Percentiles rank a stretch among this genome's conserved stretches.
phyloP scores from a whole-genome alignment of 2,113 vertebrate species.

The Bathybates hornii region DNA sequence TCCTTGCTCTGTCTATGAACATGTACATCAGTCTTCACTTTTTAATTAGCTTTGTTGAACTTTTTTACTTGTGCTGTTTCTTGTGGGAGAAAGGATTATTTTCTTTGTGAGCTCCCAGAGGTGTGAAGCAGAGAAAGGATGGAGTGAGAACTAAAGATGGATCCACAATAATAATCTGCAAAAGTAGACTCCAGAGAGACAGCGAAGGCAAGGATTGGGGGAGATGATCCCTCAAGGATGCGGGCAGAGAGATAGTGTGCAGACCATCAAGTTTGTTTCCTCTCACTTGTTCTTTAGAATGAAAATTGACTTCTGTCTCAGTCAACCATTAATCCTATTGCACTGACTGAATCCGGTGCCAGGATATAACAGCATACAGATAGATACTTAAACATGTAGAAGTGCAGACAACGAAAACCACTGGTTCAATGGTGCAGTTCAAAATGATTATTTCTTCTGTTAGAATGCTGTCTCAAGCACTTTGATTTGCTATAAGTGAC shows the following conservation, averaged over 20 bases:
- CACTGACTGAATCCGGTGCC: not conserved
- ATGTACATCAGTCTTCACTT: slow-evolving; percentile 30
- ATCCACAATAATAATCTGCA: slow-evolving; percentile 45
- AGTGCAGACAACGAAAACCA: not conserved
- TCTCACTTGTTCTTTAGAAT: slow-evolving; percentile 25
- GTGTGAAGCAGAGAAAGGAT: not conserved
- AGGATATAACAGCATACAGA: not conserved
- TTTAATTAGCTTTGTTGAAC: slow-evolving; percentile 48
- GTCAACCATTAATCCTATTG: slow-evolving; percentile 32
- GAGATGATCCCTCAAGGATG: slow-evolving; percentile 36
- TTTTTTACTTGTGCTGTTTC: slow-evolving; percentile 15
- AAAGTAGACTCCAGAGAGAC: slow-evolving; percentile 18
- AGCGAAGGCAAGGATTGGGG: not conserved
- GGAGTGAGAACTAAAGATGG: slow-evolving; percentile 5
- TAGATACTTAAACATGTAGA: not conserved
- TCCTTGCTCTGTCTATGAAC: not conserved
- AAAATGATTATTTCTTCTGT: not conserved
- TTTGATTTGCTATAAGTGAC: not conserved
- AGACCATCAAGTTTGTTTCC: slow-evolving; percentile 34
- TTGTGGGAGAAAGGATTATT: slow-evolving; percentile 20
- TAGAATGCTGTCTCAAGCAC: not conserved
- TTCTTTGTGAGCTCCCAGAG: slow-evolving; percentile 10
- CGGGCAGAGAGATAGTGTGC: slow-evolving; percentile 11
- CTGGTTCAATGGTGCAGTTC: not conserved
- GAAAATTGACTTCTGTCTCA: slow-evolving; percentile 39